Evolutionary conservation across 2,797 vertebrate species (phyloP), one percentile per base, ranked within the genome.

Genomic region (Malacoraja senta): DNA sequence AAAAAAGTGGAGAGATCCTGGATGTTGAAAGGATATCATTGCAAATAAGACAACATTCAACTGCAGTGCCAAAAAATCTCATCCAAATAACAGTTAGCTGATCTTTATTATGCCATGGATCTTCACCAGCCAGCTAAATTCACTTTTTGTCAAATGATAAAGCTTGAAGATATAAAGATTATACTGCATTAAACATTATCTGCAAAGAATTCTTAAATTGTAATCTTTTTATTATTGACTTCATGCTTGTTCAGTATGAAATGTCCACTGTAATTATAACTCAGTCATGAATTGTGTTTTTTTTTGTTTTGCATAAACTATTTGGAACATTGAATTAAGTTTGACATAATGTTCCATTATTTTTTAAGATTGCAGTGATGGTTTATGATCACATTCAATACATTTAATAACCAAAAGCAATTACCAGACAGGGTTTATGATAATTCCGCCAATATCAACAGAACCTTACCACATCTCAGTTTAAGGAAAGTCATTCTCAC

Each of bases 371-470:
- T 63, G 83, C 29, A 17, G 83, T 86, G 83, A 86, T 58, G 61
- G 61, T 13, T 63, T 15, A n/a, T 86, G 26, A 86, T 17, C 1
- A 15, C 26, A n/a, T 63, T 86, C 58, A 61, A 86, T 86, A 86
- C 29, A 63, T 86, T n/a, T 86, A 86, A 86, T 86, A 86, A 63
- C 83, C 15, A 63, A 63, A 86, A 63, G 53, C 53, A 86, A 86
- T 86, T 86, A 61, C 83, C 26, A 63, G 83, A n/a, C 26, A 86
- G 26, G 9, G 58, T 63, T 63, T 86, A 58, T 29, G 29, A 29
- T 86, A 61, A 26, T n/a, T 61, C 6, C 61, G 12, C 53, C 83
- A 63, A 0, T 86, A 26, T 61, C 83, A 86, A 29, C 83, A 86
- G 17, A 63, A 63, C 29, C 10, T 86, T 86, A n/a, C 12, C 4